Base-by-base conservation (phyloP, 2,113 vertebrate species). In the Eretmodus cyanostictus region DNA sequence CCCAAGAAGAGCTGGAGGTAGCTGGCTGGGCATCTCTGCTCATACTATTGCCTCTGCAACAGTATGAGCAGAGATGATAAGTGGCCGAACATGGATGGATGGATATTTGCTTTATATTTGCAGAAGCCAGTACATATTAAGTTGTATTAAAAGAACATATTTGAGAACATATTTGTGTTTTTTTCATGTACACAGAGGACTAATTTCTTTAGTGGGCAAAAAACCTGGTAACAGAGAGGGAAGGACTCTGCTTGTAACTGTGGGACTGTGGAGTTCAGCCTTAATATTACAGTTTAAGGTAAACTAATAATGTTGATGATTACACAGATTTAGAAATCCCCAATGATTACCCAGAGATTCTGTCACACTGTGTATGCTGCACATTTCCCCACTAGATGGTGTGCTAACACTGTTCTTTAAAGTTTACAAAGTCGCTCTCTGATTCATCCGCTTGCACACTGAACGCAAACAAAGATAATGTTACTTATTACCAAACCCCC, bases 381-480 rank as follows among this genome's bases (percentile, higher is more conserved):
- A 8, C 4, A 6, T 51, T 54, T 14, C 29, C 29, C 88, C 95
- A 88, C 92, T 92, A 94, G 95, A 87, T 93, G 94, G 93, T 13
- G 86, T 19, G 6, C 38, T 80, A 63, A 82, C 42, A 84, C 83
- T n/a, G 51, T 36, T 82, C 80, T 86, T 4, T 38, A 10, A 31
- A n/a, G 4, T 8, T 10, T 6, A 19, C 45, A 49, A 29, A 47
- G 71, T 76, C 1, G 4, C 9, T 51, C 17, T 66, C 34, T 83
- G 83, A 88, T 54, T 90, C 79, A 85, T 47, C 82, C 0, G 8
- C 2, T 36, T 86, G 81, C 82, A 83, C 36, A 4, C 55, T 59
- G 61, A 61, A 27, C 82, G 12, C 27, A 81, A 57, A 63, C 84
- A 42, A 84, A 49, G 13, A 81, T 24, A 78, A 81, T 63, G 47